phyloP scores from a whole-genome alignment of 2,797 vertebrate species.

The Crossoptilon crossoptilon region DNA sequence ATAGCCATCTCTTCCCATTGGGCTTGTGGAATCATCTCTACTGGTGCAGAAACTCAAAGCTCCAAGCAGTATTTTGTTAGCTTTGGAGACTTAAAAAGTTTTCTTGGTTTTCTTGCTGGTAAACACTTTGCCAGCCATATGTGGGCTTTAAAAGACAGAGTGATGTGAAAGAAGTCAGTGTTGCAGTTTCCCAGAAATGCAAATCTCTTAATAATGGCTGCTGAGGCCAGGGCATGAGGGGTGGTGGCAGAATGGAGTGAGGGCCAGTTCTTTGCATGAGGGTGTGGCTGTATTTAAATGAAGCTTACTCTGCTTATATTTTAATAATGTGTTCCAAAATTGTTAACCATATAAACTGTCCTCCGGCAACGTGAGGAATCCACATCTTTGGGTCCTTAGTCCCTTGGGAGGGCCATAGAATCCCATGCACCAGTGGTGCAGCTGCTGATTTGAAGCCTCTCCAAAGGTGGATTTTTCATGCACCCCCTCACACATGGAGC shows the following conservation, averaged over 20 bases:
- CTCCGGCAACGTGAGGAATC: neutral
- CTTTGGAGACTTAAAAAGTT: constrained; percentile 13
- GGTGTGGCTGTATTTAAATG: neutral
- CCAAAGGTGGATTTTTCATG: neutral
- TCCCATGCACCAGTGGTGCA: neutral
- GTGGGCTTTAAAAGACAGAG: constrained; percentile 1
- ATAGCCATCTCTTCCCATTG: constrained; percentile 56
- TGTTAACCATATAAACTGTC: neutral
- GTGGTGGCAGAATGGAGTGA: neutral
- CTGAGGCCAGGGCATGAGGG: neutral
- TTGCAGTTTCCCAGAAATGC: constrained; percentile 3
- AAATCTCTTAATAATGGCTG: neutral
- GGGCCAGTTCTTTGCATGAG: neutral
- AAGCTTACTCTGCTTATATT: neutral
- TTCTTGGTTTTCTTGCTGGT: constrained; percentile 27
- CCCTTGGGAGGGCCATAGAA: neutral
- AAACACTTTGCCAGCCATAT: neutral
- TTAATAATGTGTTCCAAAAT: neutral
- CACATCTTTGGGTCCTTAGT: neutral
- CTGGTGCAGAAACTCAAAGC: neutral
- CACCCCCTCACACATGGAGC: neutral
- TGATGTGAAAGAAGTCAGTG: neutral
- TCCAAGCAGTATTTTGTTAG: constrained; percentile 42
- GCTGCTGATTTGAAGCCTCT: neutral
- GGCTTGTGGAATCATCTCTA: constrained; percentile 1